Conservation (phyloP, 2,888 invertebrate genomes). For the Epicampocera succincta region DNA sequence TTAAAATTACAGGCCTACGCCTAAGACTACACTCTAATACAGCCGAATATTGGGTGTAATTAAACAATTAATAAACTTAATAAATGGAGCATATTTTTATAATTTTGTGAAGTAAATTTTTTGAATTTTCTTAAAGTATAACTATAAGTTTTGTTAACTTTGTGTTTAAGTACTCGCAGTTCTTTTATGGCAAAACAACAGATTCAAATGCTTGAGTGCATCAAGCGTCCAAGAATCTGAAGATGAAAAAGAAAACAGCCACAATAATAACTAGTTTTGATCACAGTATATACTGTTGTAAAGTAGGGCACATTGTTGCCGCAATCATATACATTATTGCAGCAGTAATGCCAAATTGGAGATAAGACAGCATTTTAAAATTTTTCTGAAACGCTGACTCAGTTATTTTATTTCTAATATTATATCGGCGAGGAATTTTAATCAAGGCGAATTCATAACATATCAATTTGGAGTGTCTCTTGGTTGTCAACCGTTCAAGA, state of each 20-base stretch:
- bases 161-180: not conserved
- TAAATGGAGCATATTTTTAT: conserved; percentile 59
- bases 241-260: not conserved
- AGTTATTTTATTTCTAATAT: too few relatives aligned
- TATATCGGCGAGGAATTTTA: too few relatives aligned
- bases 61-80: conserved; percentile 39
- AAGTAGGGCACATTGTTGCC: too few relatives aligned
- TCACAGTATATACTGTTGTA: not conserved
- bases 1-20: conserved; percentile 77
- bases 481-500: too few relatives aligned
- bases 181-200: not conserved
- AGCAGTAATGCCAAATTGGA: not conserved
- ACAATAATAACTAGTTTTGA: not conserved
- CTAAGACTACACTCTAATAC: conserved; percentile 76
- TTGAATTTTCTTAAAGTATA: conserved; percentile 28
- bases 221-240: too few relatives aligned
- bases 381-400: too few relatives aligned
- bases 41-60: conserved; percentile 80
- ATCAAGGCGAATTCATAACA: too few relatives aligned
- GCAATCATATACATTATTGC: too few relatives aligned
- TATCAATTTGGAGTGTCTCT: too few relatives aligned
- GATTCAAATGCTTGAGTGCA: too few relatives aligned
- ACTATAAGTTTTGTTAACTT: not conserved
- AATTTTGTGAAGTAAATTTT: conserved; percentile 54
- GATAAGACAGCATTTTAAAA: too few relatives aligned